Base-by-base conservation (phyloP, 1,140 invertebrate species). In the Teleopsis dalmanni region DNA sequence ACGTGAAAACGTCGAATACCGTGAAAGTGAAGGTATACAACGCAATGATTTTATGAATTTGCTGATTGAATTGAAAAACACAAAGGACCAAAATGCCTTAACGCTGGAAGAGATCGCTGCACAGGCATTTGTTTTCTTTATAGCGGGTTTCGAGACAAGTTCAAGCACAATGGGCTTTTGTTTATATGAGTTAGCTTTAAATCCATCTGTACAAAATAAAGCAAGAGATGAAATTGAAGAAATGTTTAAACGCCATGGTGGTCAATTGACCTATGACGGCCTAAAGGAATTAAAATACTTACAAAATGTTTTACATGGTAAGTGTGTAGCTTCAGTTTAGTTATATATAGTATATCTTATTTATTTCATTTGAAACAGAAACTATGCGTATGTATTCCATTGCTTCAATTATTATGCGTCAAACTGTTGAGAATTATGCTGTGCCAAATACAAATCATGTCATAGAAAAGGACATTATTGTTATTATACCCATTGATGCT, bases 61-160 rank as follows among this genome's bases (percentile, higher is more conserved):
- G 4, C 43, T 81, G 21, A 62, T 79, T 25, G 72, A 77, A 50
- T 62, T 76, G 43, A 74, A 71, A 53, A 63, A 71, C 45, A 3
- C 38, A 14, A 51, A 47, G 16, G 25, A 42, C 14, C 18, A 5
- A 3, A 36, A 47, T 44, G 8, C 6, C 11, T 41, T 57, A 22
- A 23, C 13, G 42, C 11, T 44, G 16, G 46, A 54, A 33, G 27
- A 55, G 29, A 18, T 70, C 9, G 63, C 58, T 8, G 62, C 77
- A 53, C 56, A 79, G 68, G 53, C 76, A 49, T 57, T 72, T 57
- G 14, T 71, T 41, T 73, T 82, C 59, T 78, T 62, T 56, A 40
- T 76, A 1, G 78, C 78, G 41, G 78, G 79, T 16, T 81, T 75
- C 52, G 82, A 82, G 50, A 83, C 81, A 0, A 79, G 78, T 10